Conservation (phyloP, 23 tunicate species). For the Trididemnum clinides region DNA sequence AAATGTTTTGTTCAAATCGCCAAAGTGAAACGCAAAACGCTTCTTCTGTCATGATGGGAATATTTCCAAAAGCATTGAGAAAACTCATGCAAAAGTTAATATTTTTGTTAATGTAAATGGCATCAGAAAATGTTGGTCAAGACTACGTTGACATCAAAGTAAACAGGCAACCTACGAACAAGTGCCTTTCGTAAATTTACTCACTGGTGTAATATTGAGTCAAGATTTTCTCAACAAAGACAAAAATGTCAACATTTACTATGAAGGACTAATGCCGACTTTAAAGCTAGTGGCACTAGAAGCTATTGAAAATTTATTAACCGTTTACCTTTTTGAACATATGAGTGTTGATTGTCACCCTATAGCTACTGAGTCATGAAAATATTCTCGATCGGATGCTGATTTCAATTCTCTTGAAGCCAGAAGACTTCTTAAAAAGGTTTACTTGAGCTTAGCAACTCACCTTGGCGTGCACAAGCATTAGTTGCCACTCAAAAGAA, state of each 20-base stretch:
- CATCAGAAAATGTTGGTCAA: not conserved
- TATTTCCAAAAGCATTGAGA: too few relatives aligned
- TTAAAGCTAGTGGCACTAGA: not conserved
- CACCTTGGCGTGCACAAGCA: constrained; percentile 37
- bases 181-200: not conserved
- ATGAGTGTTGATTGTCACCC: not conserved
- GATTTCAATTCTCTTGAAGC: not conserved
- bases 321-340: not conserved
- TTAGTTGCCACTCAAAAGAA: not conserved
- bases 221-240: not conserved
- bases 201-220: not conserved
- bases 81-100: too few relatives aligned
- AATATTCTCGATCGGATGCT: not conserved
- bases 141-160: not conserved
- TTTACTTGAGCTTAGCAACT: constrained; percentile 10
- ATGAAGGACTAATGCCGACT: not conserved
- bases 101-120: too few relatives aligned
- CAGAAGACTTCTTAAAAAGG: not conserved
- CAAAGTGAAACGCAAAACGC: too few relatives aligned
- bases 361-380: not conserved
- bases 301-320: not conserved
- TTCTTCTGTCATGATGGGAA: too few relatives aligned
- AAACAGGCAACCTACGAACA: not conserved
- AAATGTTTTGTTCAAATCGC: not conserved
- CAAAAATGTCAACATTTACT: not conserved